Evolutionary conservation across 2,888 invertebrate genomes (phyloP).

Genomic region (Sarcophaga variegata): DNA sequence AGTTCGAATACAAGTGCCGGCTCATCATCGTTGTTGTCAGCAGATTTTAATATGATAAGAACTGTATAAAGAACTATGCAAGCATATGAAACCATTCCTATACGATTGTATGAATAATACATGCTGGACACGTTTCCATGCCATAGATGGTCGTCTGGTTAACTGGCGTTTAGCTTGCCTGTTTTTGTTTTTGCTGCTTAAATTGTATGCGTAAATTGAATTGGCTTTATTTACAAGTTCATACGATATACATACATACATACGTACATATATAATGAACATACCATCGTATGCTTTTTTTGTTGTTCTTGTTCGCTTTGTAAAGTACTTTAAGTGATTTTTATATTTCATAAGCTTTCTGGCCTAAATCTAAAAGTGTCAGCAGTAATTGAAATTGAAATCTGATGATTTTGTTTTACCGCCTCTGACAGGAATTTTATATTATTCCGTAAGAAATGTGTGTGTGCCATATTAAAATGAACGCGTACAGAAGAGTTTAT

Average conservation of each 20-base stretch:
- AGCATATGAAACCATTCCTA: background rate
- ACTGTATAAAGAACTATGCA: constrained; percentile 45
- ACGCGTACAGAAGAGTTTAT: background rate
- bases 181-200: background rate
- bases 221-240: background rate
- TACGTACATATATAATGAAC: no score
- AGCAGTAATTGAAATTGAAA: constrained; percentile 67
- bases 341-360: constrained; percentile 60
- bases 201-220: constrained; percentile 9
- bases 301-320: background rate
- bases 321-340: constrained; percentile 60
- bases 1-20: constrained; percentile 40
- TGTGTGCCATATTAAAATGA: constrained; percentile 34
- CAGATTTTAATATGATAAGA: constrained; percentile 65
- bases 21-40: constrained; percentile 47
- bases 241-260: background rate
- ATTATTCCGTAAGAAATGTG: constrained; percentile 40
- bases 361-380: constrained; percentile 69
- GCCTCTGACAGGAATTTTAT: constrained; percentile 1
- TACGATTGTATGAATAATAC: constrained; percentile 31
- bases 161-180: constrained; percentile 2
- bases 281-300: background rate
- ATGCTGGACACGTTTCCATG: constrained; percentile 62
- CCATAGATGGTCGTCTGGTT: constrained; percentile 19
- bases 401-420: constrained; percentile 33